Base-by-base conservation (phyloP, 2,888 invertebrate species). In the Melitaea athalia region DNA sequence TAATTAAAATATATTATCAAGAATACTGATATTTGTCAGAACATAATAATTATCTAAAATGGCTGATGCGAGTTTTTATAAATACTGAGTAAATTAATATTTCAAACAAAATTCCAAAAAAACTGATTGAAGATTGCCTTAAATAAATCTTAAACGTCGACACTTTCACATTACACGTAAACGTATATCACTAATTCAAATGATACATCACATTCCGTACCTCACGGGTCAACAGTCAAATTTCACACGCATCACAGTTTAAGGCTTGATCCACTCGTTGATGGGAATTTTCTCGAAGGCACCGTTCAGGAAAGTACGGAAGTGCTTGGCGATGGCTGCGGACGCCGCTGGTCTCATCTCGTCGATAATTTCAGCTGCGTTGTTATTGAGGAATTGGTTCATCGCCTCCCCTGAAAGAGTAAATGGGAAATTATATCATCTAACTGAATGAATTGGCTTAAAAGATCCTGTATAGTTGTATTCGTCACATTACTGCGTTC, bases 361-460 rank as follows among this genome's bases (percentile, higher is more conserved):
- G 67, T 95, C 95, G 72, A 97, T 96, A 76, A 97, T 96, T 83
- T 96, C 96, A 59, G 95, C 95, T 0, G 96, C 94, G 79, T 97
- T 96, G 84, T 95, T 95, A 87, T 97, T 97, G 72, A 97, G 87
- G 85, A 97, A 97, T 83, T 96, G 96, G 85, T 97, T 97, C 95
- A 97, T 96, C 0, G 96, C 96, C 82, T 96, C 95, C 50, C 96
- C 96, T 96, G 86, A 42, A 87, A 88, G 11, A 57, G 42, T 57
- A 42, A 57, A 42, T 14, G 53, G n/a, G n/a, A 14, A n/a, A 33
- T 8, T 12, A 52, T 52, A n/a, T 3, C 6, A 15, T n/a, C n/a
- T 33, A 6, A 33, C 33, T 38, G 38, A 38, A 0, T 38, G 38
- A 38, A 38, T 8, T 24, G 24, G 24, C 24, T 24, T 24, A 3